Base-by-base conservation (phyloP, 2,888 invertebrate species). In the Himalopsyche tibetana region DNA sequence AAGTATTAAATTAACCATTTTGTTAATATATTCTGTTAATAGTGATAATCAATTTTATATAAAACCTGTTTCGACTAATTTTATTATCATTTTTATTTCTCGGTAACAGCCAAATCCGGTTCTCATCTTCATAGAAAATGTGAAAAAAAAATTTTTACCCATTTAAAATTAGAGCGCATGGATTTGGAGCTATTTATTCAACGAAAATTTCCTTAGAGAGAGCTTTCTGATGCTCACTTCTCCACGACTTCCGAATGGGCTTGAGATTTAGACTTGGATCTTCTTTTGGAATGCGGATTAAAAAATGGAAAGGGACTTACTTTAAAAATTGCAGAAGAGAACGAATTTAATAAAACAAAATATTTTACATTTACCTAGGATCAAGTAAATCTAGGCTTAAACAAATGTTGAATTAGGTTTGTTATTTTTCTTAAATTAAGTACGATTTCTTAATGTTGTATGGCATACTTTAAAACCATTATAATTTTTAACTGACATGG, bases 141-240 rank as follows among this genome's bases (percentile, higher is more conserved):
- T 28, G 28, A 1, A 28, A 28, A 28, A 28, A 28, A 28, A 28
- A 28, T 28, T 28, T 28, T 28, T 28, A 28, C 2, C 15, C 15
- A 15, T 51, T 51, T 51, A 8, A 15, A 51, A 15, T 51, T 3
- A 15, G 3, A 51, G 15, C 51, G 63, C 1, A 19, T 4, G 63
- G 63, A 19, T 19, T 28, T 63, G 63, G 19, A 6, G 63, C 63
- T 63, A 63, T 63, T 63, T 19, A 28, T 63, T 63, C 19, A 63
- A 63, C n/a, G 19, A 63, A 63, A 63, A 63, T n/a, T 63, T 63
- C 63, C 63, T 63, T 63, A 63, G 63, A 63, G 63, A 63, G 63
- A 63, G 63, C 63, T 63, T 63, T 63, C 63, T 63, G 63, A 63
- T 63, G 63, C 63, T 63, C 63, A 63, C 63, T 63, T 63, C 63